Evolutionary conservation across 2,888 invertebrate genomes (phyloP).

Genomic region (Phalera bucephala): DNA sequence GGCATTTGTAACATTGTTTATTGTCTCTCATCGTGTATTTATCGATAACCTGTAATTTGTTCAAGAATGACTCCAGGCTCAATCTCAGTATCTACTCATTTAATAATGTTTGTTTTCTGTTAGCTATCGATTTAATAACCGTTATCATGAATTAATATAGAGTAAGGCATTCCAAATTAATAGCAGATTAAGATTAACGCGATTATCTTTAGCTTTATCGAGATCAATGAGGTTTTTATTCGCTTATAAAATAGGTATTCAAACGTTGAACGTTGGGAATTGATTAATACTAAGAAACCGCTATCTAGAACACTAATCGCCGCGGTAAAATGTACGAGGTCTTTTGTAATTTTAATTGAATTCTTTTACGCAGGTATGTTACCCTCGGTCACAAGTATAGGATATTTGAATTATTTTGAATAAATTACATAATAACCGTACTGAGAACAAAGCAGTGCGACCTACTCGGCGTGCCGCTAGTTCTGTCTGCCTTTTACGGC

Average conservation of each 20-base stretch:
- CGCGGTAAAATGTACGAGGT: conserved; percentile 22
- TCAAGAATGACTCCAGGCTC: conserved; percentile 1
- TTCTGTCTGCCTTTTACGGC: neutral
- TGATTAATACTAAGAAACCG: conserved; percentile 28
- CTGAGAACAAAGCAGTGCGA: neutral
- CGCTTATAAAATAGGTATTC: conserved; percentile 30
- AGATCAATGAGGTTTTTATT: conserved; percentile 23
- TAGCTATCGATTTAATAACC: neutral
- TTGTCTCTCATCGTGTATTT: conserved; percentile 15
- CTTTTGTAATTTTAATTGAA: conserved; percentile 35
- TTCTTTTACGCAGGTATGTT: conserved; percentile 11
- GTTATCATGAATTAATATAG: conserved; percentile 8
- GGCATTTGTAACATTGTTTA: conserved; percentile 32
- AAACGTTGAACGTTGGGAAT: conserved; percentile 27
- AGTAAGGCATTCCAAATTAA: conserved; percentile 23
- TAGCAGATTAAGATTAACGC: conserved; percentile 24
- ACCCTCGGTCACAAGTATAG: conserved; percentile 4
- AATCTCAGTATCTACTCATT: conserved; percentile 1
- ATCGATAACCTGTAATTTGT: conserved; percentile 5
- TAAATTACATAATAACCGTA: neutral
- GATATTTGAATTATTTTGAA: neutral
- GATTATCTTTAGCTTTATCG: conserved; percentile 32
- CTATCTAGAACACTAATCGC: conserved; percentile 26
- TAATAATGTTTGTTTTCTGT: conserved; percentile 21
- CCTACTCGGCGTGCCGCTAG: neutral